Base-by-base conservation (phyloP, 2,888 invertebrate species). In the Synanthedon tipuliformis region DNA sequence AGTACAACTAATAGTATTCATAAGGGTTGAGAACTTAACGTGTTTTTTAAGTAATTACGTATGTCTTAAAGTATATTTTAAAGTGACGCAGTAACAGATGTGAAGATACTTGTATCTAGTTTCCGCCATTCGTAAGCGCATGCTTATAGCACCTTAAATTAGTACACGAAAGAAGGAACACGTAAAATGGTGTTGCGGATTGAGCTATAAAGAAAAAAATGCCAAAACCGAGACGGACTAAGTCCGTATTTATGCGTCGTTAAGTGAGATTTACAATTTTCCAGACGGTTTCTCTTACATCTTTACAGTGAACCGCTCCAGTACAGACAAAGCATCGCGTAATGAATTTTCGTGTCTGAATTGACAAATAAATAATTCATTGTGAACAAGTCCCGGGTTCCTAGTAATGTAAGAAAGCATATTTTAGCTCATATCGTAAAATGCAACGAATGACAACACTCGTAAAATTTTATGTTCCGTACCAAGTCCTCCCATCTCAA, bases 361-460 rank as follows among this genome's bases (percentile, higher is more conserved):
- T 79, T 73, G 67, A 71, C 70, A 75, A 75, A 81, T 83, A 82
- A 83, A 84, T 83, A 79, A 83, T 82, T 81, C 83, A 84, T 80
- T 73, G 77, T 70, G 69, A 71, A 75, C 71, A 58, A 67, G 66
- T 55, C 67, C 60, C 61, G 61, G 57, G 75, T 78, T 76, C 75
- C 75, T 77, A 78, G 81, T 77, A 81, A 74, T 71, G 71, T 65
- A 76, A 70, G 75, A 75, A 77, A 73, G 68, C 71, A 77, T 81
- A 81, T 80, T 81, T 81, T 71, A 79, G 70, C 68, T 73, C 77
- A 75, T 79, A 81, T 83, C 84, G 75, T 85, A 83, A 85, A 85
- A 65, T 76, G 69, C 73, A 71, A 62, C 69, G 71, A 79, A 78
- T 83, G 84, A 83, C 83, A 83, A 77, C 69, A 72, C 69, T 73